These are phyloP conservation scores for Macrobrachium nipponense DNA, from an alignment of 1,140 invertebrate genomes.

Conservation along the genomic window DNA sequence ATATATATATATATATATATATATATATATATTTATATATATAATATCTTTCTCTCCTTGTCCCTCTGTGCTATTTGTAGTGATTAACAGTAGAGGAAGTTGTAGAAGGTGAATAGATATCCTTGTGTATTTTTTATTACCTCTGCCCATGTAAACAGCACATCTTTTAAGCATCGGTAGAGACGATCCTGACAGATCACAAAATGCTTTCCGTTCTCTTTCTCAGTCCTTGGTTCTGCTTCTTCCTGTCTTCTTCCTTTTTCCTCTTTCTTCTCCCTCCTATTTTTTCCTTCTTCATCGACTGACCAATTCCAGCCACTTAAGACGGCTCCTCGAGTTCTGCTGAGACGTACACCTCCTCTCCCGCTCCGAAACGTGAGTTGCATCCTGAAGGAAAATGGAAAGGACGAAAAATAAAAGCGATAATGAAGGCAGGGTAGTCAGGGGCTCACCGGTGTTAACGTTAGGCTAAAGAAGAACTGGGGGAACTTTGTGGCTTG, in stretches of 20 bases:
- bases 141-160: no score
- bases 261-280: not conserved
- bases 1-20: no score
- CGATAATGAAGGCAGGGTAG: not conserved
- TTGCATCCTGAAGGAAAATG: not conserved
- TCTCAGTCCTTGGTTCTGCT: not conserved
- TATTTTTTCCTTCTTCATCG: not conserved
- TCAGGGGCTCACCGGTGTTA: not conserved
- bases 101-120: no score
- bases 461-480: no score
- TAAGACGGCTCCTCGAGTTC: constrained; percentile 23
- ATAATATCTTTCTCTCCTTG: no score
- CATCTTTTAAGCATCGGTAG: no score
- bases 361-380: constrained; percentile 2
- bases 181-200: not conserved
- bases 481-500: no score
- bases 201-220: not conserved
- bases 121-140: no score
- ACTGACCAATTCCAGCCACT: constrained; percentile 36
- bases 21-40: no score
- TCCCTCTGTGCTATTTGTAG: no score
- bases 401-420: not conserved
- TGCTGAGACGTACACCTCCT: constrained; percentile 29
- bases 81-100: no score
- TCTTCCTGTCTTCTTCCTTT: not conserved